These are phyloP conservation scores for Conomelus anceps DNA, from an alignment of 2,888 invertebrate genomes.

Conservation along the genomic window DNA sequence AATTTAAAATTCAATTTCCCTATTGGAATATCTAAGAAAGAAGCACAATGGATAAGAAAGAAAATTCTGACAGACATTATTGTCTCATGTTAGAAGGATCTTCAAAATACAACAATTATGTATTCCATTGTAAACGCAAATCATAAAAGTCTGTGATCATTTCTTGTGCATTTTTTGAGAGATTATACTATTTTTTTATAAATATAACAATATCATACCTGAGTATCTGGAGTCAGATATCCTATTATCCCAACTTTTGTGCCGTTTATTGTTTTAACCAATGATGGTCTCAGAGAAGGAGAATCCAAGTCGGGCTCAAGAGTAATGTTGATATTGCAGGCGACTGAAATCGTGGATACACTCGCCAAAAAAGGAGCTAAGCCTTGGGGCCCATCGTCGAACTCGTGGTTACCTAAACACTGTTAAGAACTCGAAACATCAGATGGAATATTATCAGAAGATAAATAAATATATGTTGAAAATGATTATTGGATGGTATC, in stretches of 20 bases:
- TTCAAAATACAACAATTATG: too few relatives aligned
- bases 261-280: conserved; percentile 43
- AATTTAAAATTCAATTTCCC: too few relatives aligned
- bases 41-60: too few relatives aligned
- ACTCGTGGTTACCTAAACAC: conserved; percentile 90
- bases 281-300: conserved; percentile 13
- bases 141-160: too few relatives aligned
- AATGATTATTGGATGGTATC: too few relatives aligned
- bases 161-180: neutral
- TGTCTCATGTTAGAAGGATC: too few relatives aligned
- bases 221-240: conserved; percentile 77
- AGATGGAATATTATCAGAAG: neutral
- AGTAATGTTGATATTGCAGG: conserved; percentile 66
- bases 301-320: conserved; percentile 32
- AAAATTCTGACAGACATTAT: too few relatives aligned
- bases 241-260: conserved; percentile 75
- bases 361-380: conserved; percentile 68
- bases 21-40: too few relatives aligned
- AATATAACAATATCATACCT: too few relatives aligned
- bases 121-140: too few relatives aligned
- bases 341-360: conserved; percentile 59
- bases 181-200: neutral
- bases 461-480: too few relatives aligned
- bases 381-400: conserved; percentile 72
- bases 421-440: neutral